phyloP scores from a whole-genome alignment of 2,113 vertebrate genomes.

The Burhinus oedicnemus region DNA sequence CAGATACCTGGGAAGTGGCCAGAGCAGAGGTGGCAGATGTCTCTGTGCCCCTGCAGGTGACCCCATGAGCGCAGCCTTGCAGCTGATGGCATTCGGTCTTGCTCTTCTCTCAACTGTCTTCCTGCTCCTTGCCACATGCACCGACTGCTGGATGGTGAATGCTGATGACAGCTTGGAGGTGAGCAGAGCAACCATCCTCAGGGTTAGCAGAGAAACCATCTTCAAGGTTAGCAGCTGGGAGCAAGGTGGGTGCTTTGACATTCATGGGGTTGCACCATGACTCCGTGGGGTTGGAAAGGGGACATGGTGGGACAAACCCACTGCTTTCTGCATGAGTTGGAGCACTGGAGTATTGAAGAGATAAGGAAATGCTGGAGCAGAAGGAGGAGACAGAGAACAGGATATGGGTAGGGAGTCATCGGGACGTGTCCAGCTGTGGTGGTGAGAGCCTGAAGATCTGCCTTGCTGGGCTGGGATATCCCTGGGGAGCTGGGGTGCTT shows the following conservation, averaged over 20 bases:
- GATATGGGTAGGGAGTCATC: background rate
- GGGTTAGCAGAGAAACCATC: background rate
- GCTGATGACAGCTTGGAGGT: conserved; percentile 80
- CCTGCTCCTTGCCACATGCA: conserved; percentile 75
- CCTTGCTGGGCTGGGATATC: background rate
- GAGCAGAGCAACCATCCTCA: background rate
- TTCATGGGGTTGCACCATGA: background rate
- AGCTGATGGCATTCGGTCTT: conserved; percentile 47
- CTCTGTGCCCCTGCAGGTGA: background rate
- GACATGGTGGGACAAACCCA: background rate
- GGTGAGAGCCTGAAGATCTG: background rate
- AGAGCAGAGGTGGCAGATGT: background rate
- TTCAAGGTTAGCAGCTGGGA: background rate
- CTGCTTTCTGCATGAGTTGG: background rate
- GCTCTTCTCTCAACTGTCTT: conserved; percentile 70
- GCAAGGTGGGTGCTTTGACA: background rate
- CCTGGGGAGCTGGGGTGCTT: background rate
- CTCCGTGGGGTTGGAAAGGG: background rate
- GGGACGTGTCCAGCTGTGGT: background rate
- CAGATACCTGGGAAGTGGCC: background rate
- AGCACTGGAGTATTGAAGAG: background rate
- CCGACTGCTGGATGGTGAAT: conserved; percentile 81
- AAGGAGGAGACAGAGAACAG: background rate
- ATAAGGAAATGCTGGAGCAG: background rate
- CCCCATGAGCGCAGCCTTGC: conserved; percentile 54